phyloP scores from a whole-genome alignment of 2,113 vertebrate species.

The Trinectes maculatus region DNA sequence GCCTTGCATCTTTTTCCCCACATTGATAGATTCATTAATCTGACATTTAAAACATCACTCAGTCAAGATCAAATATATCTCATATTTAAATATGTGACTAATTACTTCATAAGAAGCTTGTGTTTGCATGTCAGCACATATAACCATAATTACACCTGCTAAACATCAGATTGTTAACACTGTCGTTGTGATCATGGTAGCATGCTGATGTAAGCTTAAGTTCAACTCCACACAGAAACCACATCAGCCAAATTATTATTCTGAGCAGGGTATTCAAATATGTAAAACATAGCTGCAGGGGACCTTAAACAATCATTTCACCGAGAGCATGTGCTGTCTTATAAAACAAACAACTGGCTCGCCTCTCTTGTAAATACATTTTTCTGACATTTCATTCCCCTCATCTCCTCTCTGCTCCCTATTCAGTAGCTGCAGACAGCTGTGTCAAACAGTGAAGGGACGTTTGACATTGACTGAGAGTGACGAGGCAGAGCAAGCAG shows the following conservation, averaged over 20 bases:
- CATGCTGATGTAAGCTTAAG: neutral
- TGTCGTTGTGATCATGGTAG: neutral
- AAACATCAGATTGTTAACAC: neutral
- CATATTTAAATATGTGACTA: too few relatives aligned
- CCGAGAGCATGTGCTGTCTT: constrained; percentile 2
- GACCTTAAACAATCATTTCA: constrained; percentile 24
- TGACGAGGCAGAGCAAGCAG: constrained; percentile 73
- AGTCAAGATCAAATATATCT: too few relatives aligned
- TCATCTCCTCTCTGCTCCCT: constrained; percentile 21
- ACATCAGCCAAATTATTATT: neutral
- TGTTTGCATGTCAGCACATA: too few relatives aligned
- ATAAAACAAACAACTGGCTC: constrained; percentile 17
- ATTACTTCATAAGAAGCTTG: too few relatives aligned
- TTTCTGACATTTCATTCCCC: constrained; percentile 38
- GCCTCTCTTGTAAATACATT: constrained; percentile 36
- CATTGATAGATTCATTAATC: too few relatives aligned
- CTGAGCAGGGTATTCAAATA: neutral
- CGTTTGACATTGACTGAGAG: constrained; percentile 75
- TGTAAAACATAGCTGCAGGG: constrained; percentile 15
- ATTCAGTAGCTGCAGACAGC: constrained; percentile 62
- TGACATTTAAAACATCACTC: too few relatives aligned
- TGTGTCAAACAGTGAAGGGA: constrained; percentile 67
- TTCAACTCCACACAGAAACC: neutral
- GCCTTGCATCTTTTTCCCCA: neutral
- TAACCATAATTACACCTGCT: neutral